Percentiles rank a stretch among this genome's conserved stretches.
Evolutionary conservation across 2,797 vertebrate genomes (phyloP).

Genomic region (Helostoma temminkii): DNA sequence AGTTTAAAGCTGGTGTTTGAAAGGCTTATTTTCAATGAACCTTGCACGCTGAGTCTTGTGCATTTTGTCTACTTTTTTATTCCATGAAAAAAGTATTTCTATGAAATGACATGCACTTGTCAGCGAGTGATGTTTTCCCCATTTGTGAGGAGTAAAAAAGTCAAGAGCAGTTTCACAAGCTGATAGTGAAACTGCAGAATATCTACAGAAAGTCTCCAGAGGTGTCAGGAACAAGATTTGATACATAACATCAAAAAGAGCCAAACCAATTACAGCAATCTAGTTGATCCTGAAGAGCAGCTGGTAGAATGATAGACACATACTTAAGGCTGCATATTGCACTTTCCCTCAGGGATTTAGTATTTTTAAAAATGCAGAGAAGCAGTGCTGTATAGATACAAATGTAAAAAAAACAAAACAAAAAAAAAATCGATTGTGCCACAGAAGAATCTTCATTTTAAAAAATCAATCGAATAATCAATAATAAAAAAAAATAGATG

Average conservation of each 20-base stretch:
- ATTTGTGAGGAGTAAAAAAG: slow-evolving; percentile 9
- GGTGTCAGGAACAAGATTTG: slow-evolving; percentile 6
- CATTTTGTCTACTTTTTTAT: too few species aligned
- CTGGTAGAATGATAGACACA: background rate
- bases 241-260: slow-evolving; percentile 43
- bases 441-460: background rate
- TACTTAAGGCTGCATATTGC: slow-evolving; percentile 11
- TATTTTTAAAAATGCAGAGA: background rate
- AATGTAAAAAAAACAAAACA: background rate
- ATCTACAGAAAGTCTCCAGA: slow-evolving; percentile 1
- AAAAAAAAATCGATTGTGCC: background rate
- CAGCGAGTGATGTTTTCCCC: slow-evolving; percentile 7
- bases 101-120: slow-evolving; percentile 17
- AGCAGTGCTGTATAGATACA: background rate
- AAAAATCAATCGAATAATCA: background rate
- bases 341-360: slow-evolving; percentile 9
- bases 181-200: background rate
- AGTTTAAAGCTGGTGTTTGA: too few species aligned
- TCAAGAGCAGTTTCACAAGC: slow-evolving; percentile 11
- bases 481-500: background rate
- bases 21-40: too few species aligned
- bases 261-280: slow-evolving; percentile 40
- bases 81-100: background rate
- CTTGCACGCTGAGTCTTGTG: too few species aligned
- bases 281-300: slow-evolving; percentile 30